These are phyloP conservation scores for Percopsis transmontana DNA, from an alignment of 2,113 vertebrate genomes.

Conservation along the genomic window DNA sequence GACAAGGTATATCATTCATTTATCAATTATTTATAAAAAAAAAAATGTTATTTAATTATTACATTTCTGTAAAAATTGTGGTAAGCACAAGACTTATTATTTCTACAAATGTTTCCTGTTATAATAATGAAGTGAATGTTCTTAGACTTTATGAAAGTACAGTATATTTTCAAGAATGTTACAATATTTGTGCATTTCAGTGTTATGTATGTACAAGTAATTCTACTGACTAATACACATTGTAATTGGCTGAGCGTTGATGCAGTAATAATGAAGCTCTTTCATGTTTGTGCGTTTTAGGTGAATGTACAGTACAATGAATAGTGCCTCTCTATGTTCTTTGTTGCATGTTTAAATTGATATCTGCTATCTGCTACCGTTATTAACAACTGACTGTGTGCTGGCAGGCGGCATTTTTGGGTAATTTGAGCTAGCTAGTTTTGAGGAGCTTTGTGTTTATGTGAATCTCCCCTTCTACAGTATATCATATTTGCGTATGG, in stretches of 20 bases:
- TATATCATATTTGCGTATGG: slow-evolving; percentile 18
- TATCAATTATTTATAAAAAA: no score
- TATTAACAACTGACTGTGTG: background rate
- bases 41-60: no score
- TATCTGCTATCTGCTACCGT: background rate
- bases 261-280: slow-evolving; percentile 9
- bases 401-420: background rate
- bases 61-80: no score
- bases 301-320: slow-evolving; percentile 59
- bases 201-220: slow-evolving; percentile 9
- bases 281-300: slow-evolving; percentile 31
- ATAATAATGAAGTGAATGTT: slow-evolving; percentile 53
- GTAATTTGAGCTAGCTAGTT: background rate
- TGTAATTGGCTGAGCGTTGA: slow-evolving; percentile 20
- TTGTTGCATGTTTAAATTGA: slow-evolving; percentile 19
- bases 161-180: slow-evolving; percentile 54
- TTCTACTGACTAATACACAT: slow-evolving; percentile 1
- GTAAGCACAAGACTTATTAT: background rate
- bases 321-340: slow-evolving; percentile 45
- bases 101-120: background rate
- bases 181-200: slow-evolving; percentile 34
- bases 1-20: no score
- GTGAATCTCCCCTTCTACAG: slow-evolving; percentile 12
- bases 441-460: background rate
- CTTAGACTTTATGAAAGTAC: slow-evolving; percentile 69